Base-by-base conservation (phyloP, 2,888 invertebrate species). In the Cremastinae sp. region DNA sequence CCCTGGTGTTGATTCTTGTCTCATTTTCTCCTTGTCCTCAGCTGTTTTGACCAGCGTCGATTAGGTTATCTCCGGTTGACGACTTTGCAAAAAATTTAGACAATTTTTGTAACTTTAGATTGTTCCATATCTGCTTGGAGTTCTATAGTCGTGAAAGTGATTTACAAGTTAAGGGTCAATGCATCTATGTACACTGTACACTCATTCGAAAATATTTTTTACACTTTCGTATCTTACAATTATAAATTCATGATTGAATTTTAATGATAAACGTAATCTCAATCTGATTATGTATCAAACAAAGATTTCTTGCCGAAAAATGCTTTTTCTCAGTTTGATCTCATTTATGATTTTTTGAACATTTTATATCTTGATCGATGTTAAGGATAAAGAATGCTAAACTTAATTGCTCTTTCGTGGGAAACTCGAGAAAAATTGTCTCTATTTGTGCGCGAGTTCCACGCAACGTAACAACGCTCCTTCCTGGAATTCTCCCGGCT, bases 51-150 rank as follows among this genome's bases (percentile, higher is more conserved):
- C 47, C 70, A 47, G 61, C 70, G 70, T 75, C 75, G 75, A 61
- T 55, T 53, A 65, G 65, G 70, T 75, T 75, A 75, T 75, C 70
- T 75, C 41, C 47, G 18, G 45, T 47, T 55, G 37, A 75, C 65
- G 70, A 75, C 75, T 69, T 70, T 64, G 70, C 65, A 10, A 75
- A 65, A 65, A 75, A 70, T 65, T 59, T 14, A 59, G 16, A 59
- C 53, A 58, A 64, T 49, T 65, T 65, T 65, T 59, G 20, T 53
- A 59, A 28, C 37, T 4, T 39, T 35, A 10, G 16, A 12, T 20
- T 41, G 43, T 18, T 20, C 22, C 37, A 43, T n/a, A 2, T n/a
- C 51, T 49, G 9, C n/a, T 41, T 18, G 14, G 49, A 55, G n/a
- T 18, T 56, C 28, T 2, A 43, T 43, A 41, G 20, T 43, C 28